phyloP scores from a whole-genome alignment of 1,140 invertebrate species.

The Rhyzopertha dominica region DNA sequence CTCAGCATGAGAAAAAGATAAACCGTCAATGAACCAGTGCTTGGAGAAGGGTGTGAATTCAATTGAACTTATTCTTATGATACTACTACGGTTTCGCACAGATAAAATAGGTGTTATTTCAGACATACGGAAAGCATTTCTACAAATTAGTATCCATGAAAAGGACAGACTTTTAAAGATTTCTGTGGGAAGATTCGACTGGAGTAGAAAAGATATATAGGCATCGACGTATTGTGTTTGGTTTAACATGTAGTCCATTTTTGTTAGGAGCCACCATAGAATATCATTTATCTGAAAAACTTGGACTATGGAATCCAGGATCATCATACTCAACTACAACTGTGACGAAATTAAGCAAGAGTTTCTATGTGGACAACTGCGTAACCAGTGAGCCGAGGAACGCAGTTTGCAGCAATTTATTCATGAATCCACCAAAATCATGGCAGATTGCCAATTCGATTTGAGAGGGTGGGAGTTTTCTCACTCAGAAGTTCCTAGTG shows the following conservation, averaged over 20 bases:
- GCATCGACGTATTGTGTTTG: conserved; percentile 38
- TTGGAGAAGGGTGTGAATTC: conserved; percentile 40
- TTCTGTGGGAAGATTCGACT: conserved; percentile 31
- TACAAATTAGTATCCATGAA: conserved; percentile 32
- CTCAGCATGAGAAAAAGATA: conserved; percentile 14
- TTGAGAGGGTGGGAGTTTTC: no score
- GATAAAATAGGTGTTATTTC: conserved; percentile 39
- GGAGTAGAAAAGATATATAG: conserved; percentile 19
- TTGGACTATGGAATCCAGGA: conserved; percentile 5
- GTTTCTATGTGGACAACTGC: no score
- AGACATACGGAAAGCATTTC: conserved; percentile 46
- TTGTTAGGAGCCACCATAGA: conserved; percentile 32
- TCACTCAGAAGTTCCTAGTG: no score
- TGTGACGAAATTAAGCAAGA: no score
- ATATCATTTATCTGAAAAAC: no score
- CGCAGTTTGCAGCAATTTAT: no score
- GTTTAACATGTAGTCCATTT: conserved; percentile 34
- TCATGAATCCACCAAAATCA: no score
- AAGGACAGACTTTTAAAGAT: conserved; percentile 35
- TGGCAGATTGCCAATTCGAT: no score
- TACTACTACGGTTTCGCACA: conserved; percentile 43
- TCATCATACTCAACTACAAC: no score
- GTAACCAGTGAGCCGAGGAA: no score
- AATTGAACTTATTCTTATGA: conserved; percentile 40
- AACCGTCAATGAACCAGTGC: conserved; percentile 31